Base-by-base conservation (phyloP, 2,888 invertebrate genomes). In the Oscheius sp. region DNA sequence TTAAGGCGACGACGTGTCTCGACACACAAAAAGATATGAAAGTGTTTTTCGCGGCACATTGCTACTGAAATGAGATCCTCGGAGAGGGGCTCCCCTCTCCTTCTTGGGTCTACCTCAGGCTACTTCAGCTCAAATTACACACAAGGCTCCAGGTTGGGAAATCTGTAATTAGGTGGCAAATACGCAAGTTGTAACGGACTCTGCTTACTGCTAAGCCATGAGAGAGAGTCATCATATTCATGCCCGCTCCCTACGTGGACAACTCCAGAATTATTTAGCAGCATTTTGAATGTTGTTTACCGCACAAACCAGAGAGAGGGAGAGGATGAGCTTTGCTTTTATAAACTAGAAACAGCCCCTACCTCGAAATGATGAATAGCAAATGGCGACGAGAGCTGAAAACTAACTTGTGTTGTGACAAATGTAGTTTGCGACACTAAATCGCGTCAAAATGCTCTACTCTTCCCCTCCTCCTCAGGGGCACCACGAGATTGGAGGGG, bases 11-110 rank as follows among this genome's bases (percentile, higher is more conserved):
- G 33, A 33, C 33, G 62, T 37, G 37, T 35, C 9, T 33, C 9
- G 37, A 37, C 60, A 35, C 35, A 29, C 35, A 60, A 60, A 60
- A 60, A n/a, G 60, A 60, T 60, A 60, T 60, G 37, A 60, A 60
- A 13, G 29, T 68, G 68, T 68, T 3, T 68, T 60, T 68, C 68
- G 53, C 33, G 35, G 68, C 11, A 13, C 33, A 55, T 68, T 55
- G 13, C 53, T 53, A 55, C 55, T 55, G 68, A 68, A 68, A 68
- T 68, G 68, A 68, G 68, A 68, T 68, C 33, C 53, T 55, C 21
- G 10, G 32, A 68, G 53, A 37, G 21, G 29, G 42, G 32, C 66
- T 32, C 53, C 50, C 35, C 42, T 21, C 35, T 33, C 35, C 37
- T 42, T 33, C 42, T 68, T 21, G 53, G 53, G 32, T 68, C 53